Evolutionary conservation across 2,888 invertebrate genomes (phyloP).

Genomic region (Drosophila atripex): DNA sequence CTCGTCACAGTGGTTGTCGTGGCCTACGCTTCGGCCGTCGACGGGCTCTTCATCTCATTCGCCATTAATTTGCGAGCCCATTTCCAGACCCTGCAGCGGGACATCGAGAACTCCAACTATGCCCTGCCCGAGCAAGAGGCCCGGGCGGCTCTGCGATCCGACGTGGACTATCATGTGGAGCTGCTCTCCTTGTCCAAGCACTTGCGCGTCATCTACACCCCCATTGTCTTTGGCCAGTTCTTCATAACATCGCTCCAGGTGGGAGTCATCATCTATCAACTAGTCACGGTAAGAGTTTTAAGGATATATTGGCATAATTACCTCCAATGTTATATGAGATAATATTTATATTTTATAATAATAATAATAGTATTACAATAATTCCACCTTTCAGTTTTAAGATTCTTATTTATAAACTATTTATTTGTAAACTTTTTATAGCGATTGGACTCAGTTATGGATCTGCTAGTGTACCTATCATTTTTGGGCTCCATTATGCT

Average conservation of each 20-base stretch:
- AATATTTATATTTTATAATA: too few species aligned
- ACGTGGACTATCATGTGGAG: slow-evolving; percentile 72
- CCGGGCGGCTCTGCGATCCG: slow-evolving; percentile 51
- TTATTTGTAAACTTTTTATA: slow-evolving; percentile 21
- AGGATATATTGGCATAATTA: too few species aligned
- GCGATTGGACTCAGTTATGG: slow-evolving; percentile 72
- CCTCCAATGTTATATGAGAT: too few species aligned
- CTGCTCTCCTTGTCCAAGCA: slow-evolving; percentile 66
- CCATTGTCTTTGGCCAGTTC: slow-evolving; percentile 82
- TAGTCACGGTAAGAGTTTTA: slow-evolving; percentile 67
- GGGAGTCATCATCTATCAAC: slow-evolving; percentile 82
- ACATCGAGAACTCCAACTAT: slow-evolving; percentile 38
- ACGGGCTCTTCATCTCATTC: slow-evolving; percentile 80
- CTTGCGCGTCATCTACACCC: slow-evolving; percentile 71
- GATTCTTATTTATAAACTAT: too few species aligned
- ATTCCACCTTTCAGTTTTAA: too few species aligned
- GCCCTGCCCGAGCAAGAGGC: slow-evolving; percentile 3
- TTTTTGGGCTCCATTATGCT: slow-evolving; percentile 79
- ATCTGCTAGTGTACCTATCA: slow-evolving; percentile 68
- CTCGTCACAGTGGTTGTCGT: slow-evolving; percentile 71
- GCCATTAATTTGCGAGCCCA: slow-evolving; percentile 79
- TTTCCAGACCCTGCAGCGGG: slow-evolving; percentile 74
- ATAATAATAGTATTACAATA: too few species aligned
- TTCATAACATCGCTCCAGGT: slow-evolving; percentile 81
- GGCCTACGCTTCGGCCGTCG: slow-evolving; percentile 74